phyloP scores from a whole-genome alignment of 2,797 vertebrate genomes.

The Megalops cyprinoides region DNA sequence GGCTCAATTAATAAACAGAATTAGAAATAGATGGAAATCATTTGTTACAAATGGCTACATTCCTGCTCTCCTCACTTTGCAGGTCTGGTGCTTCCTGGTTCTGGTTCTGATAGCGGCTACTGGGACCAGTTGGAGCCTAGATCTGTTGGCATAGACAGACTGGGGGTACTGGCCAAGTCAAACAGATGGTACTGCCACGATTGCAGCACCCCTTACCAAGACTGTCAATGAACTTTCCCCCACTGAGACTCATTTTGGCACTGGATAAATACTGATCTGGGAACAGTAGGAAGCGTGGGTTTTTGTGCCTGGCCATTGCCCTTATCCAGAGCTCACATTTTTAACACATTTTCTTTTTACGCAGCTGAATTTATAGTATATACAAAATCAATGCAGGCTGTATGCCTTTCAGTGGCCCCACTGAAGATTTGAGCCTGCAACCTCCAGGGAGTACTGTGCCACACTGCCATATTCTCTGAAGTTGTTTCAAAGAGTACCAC shows the following conservation, averaged over 20 bases:
- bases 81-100: background rate
- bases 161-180: background rate
- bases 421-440: too few relatives aligned
- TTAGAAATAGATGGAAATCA: too few relatives aligned
- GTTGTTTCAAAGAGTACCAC: too few relatives aligned
- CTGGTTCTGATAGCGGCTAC: background rate
- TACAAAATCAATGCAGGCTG: too few relatives aligned
- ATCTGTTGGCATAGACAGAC: background rate
- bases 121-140: background rate
- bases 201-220: background rate
- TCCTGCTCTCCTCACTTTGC: too few relatives aligned
- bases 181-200: background rate
- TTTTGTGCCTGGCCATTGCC: background rate
- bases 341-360: background rate
- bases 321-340: background rate
- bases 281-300: background rate
- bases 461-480: too few relatives aligned
- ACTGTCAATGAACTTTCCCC: background rate
- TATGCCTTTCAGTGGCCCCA: too few relatives aligned
- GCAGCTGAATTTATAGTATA: too few relatives aligned
- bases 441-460: too few relatives aligned
- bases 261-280: background rate
- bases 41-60: too few relatives aligned
- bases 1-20: too few relatives aligned
- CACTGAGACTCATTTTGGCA: background rate